Conservation (phyloP, 2,113 vertebrate species). For the Elanus axillaris region DNA sequence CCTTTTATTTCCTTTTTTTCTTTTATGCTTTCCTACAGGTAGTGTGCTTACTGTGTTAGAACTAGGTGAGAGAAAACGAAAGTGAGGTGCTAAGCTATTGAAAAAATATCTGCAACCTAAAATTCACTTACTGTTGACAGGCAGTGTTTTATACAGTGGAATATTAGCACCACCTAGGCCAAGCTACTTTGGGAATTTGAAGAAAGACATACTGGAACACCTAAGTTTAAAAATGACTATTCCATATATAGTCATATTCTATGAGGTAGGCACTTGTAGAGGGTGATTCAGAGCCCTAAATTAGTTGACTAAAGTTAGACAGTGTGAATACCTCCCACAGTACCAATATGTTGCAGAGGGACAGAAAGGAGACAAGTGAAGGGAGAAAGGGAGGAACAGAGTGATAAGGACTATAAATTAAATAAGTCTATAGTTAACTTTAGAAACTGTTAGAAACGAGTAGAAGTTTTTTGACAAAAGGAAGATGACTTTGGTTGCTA, state of each 20-base stretch:
- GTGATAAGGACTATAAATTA: not conserved
- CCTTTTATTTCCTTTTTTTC: not conserved
- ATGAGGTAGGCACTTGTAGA: slow-evolving; percentile 1
- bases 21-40: not conserved
- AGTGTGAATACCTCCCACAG: slow-evolving; percentile 62
- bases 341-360: slow-evolving; percentile 54
- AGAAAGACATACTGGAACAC: slow-evolving; percentile 25
- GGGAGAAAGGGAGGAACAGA: not conserved
- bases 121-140: not conserved
- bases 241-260: slow-evolving; percentile 44
- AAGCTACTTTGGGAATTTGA: not conserved
- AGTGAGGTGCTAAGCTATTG: not conserved
- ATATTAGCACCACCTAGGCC: not conserved
- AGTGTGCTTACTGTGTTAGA: not conserved
- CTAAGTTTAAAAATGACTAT: slow-evolving; percentile 14
- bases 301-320: slow-evolving; percentile 62
- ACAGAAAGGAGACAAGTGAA: slow-evolving; percentile 31
- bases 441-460: not conserved
- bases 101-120: not conserved
- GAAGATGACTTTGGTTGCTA: not conserved
- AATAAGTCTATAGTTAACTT: not conserved
- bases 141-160: not conserved
- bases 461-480: not conserved
- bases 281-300: slow-evolving; percentile 58
- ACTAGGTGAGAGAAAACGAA: not conserved